A percentile compares a stretch with the other conserved stretches of the same genome.
phyloP scores from a whole-genome alignment of 2,888 invertebrate species.

The Drosophila stalkeri region DNA sequence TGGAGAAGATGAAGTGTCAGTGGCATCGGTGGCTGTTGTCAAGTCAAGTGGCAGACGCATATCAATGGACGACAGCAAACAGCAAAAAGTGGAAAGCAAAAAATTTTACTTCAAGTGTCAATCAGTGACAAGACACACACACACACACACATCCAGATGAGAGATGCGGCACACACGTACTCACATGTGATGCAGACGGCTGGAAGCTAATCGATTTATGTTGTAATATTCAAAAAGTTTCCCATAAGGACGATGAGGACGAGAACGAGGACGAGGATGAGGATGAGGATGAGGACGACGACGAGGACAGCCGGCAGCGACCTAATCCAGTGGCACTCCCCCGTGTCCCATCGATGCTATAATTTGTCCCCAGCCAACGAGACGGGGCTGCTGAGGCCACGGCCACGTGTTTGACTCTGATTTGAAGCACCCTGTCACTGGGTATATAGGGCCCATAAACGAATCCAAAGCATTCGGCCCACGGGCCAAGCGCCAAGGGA shows the following conservation, averaged over 20 bases:
- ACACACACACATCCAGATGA: conserved; percentile 32
- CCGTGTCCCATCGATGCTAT: conserved; percentile 58
- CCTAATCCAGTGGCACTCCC: conserved; percentile 76
- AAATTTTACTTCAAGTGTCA: conserved; percentile 79
- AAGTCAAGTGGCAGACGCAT: conserved; percentile 70
- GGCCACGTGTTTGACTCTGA: conserved; percentile 62
- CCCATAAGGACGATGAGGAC: conserved; percentile 62
- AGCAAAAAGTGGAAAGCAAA: conserved; percentile 64
- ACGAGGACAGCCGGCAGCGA: conserved; percentile 51
- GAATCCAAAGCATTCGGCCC: conserved; percentile 27
- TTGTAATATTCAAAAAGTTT: conserved; percentile 82
- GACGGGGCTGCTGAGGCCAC: conserved; percentile 20
- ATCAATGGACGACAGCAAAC: conserved; percentile 68
- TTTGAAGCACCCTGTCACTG: conserved; percentile 63
- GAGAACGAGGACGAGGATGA: not conserved
- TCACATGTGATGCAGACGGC: conserved; percentile 57
- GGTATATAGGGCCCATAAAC: conserved; percentile 52
- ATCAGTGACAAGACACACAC: conserved; percentile 69
- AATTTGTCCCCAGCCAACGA: conserved; percentile 61
- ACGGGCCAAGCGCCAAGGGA: conserved; percentile 40
- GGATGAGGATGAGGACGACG: not conserved
- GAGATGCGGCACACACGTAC: conserved; percentile 24
- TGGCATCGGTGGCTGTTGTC: conserved; percentile 45
- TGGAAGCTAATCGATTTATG: conserved; percentile 81
- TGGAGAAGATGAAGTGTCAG: conserved; percentile 32